Evolutionary conservation across 1,140 invertebrate genomes (phyloP).

Genomic region (Proales similis): DNA sequence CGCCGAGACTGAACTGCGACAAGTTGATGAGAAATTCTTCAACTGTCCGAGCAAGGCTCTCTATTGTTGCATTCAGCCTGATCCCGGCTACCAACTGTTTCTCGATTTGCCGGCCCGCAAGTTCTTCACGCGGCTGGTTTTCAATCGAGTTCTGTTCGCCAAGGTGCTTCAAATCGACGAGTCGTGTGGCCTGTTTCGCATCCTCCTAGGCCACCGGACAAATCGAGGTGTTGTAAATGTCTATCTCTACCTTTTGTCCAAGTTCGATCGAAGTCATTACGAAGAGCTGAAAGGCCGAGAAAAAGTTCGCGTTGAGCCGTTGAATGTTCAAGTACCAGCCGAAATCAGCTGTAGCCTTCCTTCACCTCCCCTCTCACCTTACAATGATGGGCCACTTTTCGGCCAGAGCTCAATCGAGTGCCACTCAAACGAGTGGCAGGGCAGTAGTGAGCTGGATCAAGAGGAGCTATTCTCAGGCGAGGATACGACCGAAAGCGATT

Average conservation of each 20-base stretch:
- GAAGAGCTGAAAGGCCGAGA: constrained; percentile 11
- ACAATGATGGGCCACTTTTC: too few relatives aligned
- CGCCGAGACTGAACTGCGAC: constrained; percentile 1
- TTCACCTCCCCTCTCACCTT: too few relatives aligned
- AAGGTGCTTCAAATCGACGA: constrained; percentile 3
- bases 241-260: constrained; percentile 22
- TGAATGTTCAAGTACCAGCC: background rate
- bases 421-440: too few relatives aligned
- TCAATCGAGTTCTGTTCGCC: constrained; percentile 19
- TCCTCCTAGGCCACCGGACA: constrained; percentile 10
- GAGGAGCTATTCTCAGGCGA: too few relatives aligned
- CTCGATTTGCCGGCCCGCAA: constrained; percentile 5
- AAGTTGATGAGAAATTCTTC: constrained; percentile 28
- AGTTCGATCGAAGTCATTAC: constrained; percentile 22
- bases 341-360: too few relatives aligned
- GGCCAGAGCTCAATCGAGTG: too few relatives aligned
- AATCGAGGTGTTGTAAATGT: constrained; percentile 17
- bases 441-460: too few relatives aligned
- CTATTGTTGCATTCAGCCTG: constrained; percentile 9
- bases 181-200: background rate
- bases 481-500: too few relatives aligned
- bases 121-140: constrained; percentile 27
- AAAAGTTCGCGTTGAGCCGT: background rate
- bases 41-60: constrained; percentile 21
- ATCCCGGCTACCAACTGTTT: constrained; percentile 2